Evolutionary conservation across 2,113 vertebrate genomes (phyloP), one percentile per base, ranked within the genome.

Genomic region (Mesocricetus auratus): DNA sequence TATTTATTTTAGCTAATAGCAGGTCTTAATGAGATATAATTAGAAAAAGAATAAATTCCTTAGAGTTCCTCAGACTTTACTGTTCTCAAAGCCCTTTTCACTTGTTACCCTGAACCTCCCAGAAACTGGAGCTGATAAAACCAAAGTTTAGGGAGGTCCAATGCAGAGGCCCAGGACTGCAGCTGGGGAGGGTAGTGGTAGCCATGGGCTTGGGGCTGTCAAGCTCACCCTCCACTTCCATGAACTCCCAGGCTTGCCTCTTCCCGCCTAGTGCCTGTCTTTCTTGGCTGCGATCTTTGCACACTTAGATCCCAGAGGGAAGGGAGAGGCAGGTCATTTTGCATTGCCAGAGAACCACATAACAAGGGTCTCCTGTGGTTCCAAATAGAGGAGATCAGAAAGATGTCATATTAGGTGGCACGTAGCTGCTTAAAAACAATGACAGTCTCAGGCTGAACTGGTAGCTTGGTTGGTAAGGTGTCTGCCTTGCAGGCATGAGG

Each of bases 121-220:
- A 9, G 86, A 73, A 86, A 62, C 58, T 11, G 45, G 39, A 21
- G 21, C 0, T 15, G 21, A 16, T 15, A 17, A 69, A 16, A 11
- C 22, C 0, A 29, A 36, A 66, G 45, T 81, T 24, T 42, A 0
- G 47, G 33, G 64, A 53, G 31, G 36, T 56, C 45, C 3, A 22
- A 53, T 4, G 33, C 8, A 42, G 33, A 79, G 56, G 22, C 29
- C 11, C 50, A 5, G 0, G 68, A 5, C 58, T 36, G 19, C 22
- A 7, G 21, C 60, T 47, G 24, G 39, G 0, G 7, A 17, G 15
- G 39, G 0, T 3, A 13, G 5, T 2, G 16, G n/a, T 33, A n/a
- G 45, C 22, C 21, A 0, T 60, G 53, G 53, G n/a, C 10, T 60
- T 13, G 29, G 79, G 85, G 26, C 5, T 26, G 11, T 21, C 24